Percentiles rank a stretch among this genome's conserved stretches.
These are phyloP conservation scores for Gymnobelideus leadbeateri DNA, from an alignment of 2,113 vertebrate genomes.

Conservation along the genomic window DNA sequence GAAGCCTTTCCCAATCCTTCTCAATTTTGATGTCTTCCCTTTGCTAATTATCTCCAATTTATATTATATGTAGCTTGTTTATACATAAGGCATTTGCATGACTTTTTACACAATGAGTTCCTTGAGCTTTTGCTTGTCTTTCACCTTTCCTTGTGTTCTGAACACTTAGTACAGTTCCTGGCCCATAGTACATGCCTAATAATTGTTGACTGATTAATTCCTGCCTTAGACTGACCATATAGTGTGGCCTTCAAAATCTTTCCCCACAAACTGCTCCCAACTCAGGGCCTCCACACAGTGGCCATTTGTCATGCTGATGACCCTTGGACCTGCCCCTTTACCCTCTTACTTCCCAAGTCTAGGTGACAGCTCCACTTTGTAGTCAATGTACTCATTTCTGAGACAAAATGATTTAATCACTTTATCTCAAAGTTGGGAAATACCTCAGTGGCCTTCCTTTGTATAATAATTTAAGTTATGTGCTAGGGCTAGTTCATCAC, in stretches of 20 bases:
- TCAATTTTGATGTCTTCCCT: neutral
- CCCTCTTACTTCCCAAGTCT: neutral
- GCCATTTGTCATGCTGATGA: neutral
- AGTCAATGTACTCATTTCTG: neutral
- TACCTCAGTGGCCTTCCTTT: neutral
- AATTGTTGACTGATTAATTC: neutral
- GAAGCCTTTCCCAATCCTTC: neutral
- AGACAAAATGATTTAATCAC: neutral
- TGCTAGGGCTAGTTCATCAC: neutral
- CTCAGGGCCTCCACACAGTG: neutral
- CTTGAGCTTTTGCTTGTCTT: neutral
- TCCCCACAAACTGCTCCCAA: neutral
- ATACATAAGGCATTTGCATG: neutral
- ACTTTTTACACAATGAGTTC: neutral
- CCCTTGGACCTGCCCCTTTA: neutral
- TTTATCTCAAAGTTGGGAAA: neutral
- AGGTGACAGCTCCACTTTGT: neutral
- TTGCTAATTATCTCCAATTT: neutral
- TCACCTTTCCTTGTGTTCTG: neutral
- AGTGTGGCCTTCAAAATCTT: neutral
- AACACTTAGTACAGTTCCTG: neutral
- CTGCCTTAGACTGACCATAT: neutral
- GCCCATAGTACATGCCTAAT: neutral
- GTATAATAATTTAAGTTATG: neutral
- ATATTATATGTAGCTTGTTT: neutral